Evolutionary conservation across 1,140 invertebrate genomes (phyloP).

Genomic region (Cheumatopsyche charites): DNA sequence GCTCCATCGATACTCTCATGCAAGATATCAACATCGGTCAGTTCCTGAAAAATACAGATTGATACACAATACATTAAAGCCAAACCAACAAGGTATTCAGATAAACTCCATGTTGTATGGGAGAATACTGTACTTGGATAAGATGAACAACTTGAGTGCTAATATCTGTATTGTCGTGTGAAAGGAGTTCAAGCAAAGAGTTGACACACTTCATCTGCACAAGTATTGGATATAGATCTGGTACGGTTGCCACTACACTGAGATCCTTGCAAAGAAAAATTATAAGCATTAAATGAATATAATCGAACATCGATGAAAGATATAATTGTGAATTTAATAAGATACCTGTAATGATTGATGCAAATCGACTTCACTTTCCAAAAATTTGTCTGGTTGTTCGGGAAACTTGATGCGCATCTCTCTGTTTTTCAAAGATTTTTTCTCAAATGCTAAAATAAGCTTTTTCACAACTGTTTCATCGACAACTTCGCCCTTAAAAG

Average conservation of each 20-base stretch:
- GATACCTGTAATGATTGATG: conserved; percentile 77
- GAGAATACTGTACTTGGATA: conserved; percentile 62
- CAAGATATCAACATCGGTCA: conserved; percentile 95
- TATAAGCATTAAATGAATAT: background rate
- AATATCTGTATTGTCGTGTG: conserved; percentile 97
- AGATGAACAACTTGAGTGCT: conserved; percentile 82
- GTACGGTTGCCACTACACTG: conserved; percentile 92
- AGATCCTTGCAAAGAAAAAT: conserved; percentile 73
- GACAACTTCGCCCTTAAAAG: conserved; percentile 70
- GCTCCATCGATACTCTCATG: conserved; percentile 88
- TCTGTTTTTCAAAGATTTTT: conserved; percentile 91
- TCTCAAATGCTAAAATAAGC: conserved; percentile 92
- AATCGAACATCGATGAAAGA: no score
- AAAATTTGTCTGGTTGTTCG: conserved; percentile 97
- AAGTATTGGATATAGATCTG: conserved; percentile 91
- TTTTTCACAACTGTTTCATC: conserved; percentile 89
- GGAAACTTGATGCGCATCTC: conserved; percentile 99
- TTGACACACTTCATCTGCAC: conserved; percentile 89
- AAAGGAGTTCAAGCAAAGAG: conserved; percentile 89
- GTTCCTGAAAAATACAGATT: conserved; percentile 67
- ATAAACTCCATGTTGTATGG: background rate
- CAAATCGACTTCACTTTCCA: conserved; percentile 98
- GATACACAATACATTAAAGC: conserved; percentile 10
- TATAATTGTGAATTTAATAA: no score
- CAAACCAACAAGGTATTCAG: conserved; percentile 21